Conservation (phyloP, 2,113 vertebrate species). For the Gobio gobio region DNA sequence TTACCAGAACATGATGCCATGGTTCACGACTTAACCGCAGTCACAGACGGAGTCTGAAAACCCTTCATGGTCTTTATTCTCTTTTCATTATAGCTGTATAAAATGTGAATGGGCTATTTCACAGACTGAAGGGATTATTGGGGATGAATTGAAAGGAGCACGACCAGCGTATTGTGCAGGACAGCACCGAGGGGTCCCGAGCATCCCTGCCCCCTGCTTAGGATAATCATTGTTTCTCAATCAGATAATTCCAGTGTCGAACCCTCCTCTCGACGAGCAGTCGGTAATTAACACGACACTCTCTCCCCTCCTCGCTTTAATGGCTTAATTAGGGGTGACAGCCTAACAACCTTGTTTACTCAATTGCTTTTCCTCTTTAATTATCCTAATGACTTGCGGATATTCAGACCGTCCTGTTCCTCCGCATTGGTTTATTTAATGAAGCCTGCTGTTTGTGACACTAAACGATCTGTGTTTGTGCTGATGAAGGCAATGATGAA, state of each 20-base stretch:
- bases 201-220: constrained; percentile 71
- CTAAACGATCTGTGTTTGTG: constrained; percentile 6
- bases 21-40: not conserved
- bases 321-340: constrained; percentile 98
- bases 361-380: constrained; percentile 98
- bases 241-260: constrained; percentile 83
- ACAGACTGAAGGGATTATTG: constrained; percentile 75
- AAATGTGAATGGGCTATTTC: constrained; percentile 51
- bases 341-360: constrained; percentile 93
- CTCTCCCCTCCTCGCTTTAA: constrained; percentile 92
- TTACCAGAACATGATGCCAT: not conserved
- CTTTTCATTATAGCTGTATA: constrained; percentile 38
- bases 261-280: constrained; percentile 73
- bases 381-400: constrained; percentile 89
- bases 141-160: constrained; percentile 67
- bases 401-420: constrained; percentile 77
- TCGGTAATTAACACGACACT: constrained; percentile 91
- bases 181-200: constrained; percentile 46
- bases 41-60: not conserved
- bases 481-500: constrained; percentile 27
- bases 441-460: constrained; percentile 40
- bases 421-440: constrained; percentile 76
- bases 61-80: constrained; percentile 19
- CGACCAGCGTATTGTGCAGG: constrained; percentile 43
- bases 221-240: constrained; percentile 85